Evolutionary conservation across 2,113 vertebrate species (phyloP).

Genomic region (Pampusana beccarii): DNA sequence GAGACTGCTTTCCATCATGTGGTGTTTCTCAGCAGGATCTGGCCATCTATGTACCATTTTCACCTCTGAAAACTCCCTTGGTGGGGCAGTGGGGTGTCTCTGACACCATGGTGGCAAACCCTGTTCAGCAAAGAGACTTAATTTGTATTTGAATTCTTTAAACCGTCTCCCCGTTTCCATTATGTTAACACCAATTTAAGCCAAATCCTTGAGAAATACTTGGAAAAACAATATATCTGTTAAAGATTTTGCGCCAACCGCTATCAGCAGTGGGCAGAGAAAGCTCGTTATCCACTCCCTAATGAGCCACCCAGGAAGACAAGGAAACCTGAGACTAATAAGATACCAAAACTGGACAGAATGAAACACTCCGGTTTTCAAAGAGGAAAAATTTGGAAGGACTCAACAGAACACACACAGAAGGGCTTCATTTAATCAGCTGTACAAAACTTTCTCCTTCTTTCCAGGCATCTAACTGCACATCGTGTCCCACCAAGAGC

Average conservation of each 20-base stretch:
- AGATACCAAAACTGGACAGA: neutral
- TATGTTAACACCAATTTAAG: neutral
- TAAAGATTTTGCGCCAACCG: neutral
- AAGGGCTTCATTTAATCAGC: neutral
- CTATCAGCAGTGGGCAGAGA: neutral
- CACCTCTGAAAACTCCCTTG: neutral
- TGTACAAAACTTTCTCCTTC: neutral
- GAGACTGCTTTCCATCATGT: neutral
- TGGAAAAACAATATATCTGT: neutral
- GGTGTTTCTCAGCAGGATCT: neutral
- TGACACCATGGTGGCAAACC: neutral
- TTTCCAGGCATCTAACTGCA: neutral
- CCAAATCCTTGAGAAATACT: neutral
- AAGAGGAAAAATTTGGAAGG: neutral
- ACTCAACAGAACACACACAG: neutral
- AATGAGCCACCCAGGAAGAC: conserved; percentile 19
- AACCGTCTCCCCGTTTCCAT: fast-evolving
- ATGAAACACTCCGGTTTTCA: neutral
- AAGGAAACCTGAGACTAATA: conserved; percentile 2
- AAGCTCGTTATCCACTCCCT: conserved; percentile 48
- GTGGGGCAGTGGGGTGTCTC: neutral
- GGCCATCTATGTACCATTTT: neutral
- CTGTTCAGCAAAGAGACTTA: neutral
- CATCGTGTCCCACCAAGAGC: fast-evolving
- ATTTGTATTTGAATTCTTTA: neutral